These are phyloP conservation scores for Thymallus thymallus DNA, from an alignment of 2,113 vertebrate genomes.

Conservation along the genomic window DNA sequence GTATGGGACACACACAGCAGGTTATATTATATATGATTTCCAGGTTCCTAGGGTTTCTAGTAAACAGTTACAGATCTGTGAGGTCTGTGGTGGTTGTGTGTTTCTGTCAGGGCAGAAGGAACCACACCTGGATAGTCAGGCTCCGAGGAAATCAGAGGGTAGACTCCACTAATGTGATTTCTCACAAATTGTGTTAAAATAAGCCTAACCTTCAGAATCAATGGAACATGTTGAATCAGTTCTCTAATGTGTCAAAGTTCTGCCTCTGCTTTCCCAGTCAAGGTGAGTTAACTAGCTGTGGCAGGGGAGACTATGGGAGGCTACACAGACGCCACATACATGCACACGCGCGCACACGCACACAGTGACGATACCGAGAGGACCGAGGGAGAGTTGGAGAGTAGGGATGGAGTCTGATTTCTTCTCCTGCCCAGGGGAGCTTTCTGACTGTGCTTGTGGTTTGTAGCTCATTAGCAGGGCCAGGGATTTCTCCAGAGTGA, in stretches of 20 bases:
- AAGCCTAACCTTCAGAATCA: conserved; percentile 13
- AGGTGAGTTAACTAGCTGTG: conserved; percentile 5
- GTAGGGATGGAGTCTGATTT: conserved; percentile 11
- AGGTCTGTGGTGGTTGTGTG: no score
- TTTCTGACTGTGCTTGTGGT: conserved; percentile 13
- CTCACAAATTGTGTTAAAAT: conserved; percentile 20
- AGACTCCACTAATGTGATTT: conserved; percentile 24
- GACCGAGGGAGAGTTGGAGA: conserved; percentile 1
- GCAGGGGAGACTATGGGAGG: not conserved
- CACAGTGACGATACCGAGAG: not conserved
- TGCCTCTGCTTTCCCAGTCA: conserved; percentile 19
- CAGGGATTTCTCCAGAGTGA: conserved; percentile 16
- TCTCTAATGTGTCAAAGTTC: conserved; percentile 31
- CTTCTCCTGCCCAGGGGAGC: conserved; percentile 8
- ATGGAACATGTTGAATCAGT: conserved; percentile 26
- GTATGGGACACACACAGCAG: conserved; percentile 29
- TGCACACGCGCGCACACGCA: no score
- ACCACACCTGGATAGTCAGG: not conserved
- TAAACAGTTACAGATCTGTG: no score
- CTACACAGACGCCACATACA: no score
- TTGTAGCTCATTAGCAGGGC: conserved; percentile 23
- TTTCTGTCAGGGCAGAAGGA: no score
- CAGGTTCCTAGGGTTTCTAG: no score
- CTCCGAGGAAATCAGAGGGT: conserved; percentile 34
- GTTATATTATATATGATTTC: no score